Conservation (phyloP, 2,888 invertebrate genomes). For the Conus canariensis region DNA sequence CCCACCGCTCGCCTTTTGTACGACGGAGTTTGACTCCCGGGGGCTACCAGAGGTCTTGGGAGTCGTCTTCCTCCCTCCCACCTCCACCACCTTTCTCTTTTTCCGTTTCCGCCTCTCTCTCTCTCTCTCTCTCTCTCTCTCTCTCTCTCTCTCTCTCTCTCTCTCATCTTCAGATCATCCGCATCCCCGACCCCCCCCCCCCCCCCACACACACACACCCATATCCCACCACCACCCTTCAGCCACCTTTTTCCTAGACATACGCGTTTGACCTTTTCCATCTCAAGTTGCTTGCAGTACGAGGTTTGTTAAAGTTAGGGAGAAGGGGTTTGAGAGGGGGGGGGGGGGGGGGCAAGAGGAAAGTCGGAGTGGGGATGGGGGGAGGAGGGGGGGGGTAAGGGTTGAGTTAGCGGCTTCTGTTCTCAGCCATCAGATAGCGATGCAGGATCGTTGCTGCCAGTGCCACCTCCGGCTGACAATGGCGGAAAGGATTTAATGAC, state of each 20-base stretch:
- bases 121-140: background rate
- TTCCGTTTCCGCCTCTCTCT: background rate
- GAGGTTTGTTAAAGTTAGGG: background rate
- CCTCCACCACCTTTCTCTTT: too few relatives aligned
- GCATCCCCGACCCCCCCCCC: too few relatives aligned
- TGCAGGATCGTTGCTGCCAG: background rate
- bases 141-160: background rate
- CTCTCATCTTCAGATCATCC: background rate
- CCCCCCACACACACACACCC: too few relatives aligned
- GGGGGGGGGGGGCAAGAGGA: background rate
- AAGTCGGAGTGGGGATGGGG: background rate
- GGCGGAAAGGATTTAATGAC: background rate
- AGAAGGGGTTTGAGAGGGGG: background rate
- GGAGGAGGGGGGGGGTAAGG: background rate
- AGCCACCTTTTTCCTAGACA: background rate
- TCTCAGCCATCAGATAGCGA: background rate
- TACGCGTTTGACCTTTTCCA: background rate
- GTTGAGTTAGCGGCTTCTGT: too few relatives aligned
- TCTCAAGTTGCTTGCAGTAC: background rate
- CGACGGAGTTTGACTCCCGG: too few relatives aligned
- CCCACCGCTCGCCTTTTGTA: too few relatives aligned
- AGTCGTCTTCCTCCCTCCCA: too few relatives aligned
- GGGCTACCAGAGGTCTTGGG: too few relatives aligned
- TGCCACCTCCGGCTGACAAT: slow-evolving; percentile 11
- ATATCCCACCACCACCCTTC: too few relatives aligned